phyloP scores from a whole-genome alignment of 2,113 vertebrate species.

The Lucifuga dentata region DNA sequence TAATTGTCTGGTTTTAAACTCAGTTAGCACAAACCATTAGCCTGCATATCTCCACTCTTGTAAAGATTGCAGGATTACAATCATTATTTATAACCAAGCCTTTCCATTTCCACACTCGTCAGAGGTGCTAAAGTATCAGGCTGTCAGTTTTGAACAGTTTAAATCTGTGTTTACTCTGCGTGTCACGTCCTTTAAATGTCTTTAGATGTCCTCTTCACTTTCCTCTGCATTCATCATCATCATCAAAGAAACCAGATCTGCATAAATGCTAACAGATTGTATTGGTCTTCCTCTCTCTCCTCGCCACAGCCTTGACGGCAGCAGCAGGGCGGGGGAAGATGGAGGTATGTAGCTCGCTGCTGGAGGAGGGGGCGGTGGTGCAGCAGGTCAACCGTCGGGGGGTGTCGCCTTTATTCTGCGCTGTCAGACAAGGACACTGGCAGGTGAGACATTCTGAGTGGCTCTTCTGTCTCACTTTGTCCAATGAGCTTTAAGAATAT shows the following conservation, averaged over 20 bases:
- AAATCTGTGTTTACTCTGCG: not conserved
- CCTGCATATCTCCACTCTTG: slow-evolving; percentile 24
- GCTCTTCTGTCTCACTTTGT: not conserved
- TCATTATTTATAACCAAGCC: slow-evolving; percentile 13
- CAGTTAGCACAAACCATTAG: slow-evolving; percentile 49
- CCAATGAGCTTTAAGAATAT: too few species aligned
- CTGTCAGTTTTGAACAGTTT: not conserved
- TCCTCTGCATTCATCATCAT: not conserved
- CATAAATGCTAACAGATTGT: slow-evolving; percentile 1
- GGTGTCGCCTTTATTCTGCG: slow-evolving; percentile 88
- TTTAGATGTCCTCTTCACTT: not conserved
- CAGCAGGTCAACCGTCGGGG: slow-evolving; percentile 89
- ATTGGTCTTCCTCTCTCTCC: slow-evolving; percentile 28
- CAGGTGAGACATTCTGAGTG: slow-evolving; percentile 84
- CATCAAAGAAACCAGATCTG: too few species aligned
- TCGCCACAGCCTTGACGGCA: slow-evolving; percentile 89
- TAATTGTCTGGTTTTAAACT: slow-evolving; percentile 59
- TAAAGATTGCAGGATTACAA: slow-evolving; percentile 8
- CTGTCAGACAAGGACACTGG: slow-evolving; percentile 95
- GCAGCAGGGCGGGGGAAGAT: slow-evolving; percentile 93
- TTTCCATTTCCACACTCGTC: not conserved
- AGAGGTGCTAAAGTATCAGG: not conserved
- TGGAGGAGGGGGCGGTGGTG: slow-evolving; percentile 86
- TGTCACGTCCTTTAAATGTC: too few species aligned
- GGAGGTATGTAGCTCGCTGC: slow-evolving; percentile 89